Evolutionary conservation across 2,797 vertebrate species (phyloP), one percentile per base, ranked within the genome.

Genomic region (Sus cebifrons): DNA sequence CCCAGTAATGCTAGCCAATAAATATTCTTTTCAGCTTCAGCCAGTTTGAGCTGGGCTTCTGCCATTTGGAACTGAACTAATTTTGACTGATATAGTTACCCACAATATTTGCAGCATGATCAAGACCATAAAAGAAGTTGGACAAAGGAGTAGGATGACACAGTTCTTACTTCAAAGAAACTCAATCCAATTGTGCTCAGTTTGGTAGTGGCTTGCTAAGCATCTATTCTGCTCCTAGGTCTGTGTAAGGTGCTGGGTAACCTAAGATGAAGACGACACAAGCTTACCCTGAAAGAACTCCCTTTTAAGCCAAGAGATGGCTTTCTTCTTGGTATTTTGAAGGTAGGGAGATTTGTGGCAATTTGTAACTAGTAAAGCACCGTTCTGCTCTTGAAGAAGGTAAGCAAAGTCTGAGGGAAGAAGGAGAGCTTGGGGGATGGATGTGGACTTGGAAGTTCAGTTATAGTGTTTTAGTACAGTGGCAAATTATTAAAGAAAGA

Each of bases 61-160:
- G 91, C 96, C 84, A 96, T 92, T 86, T 96, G 96, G 96, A 96
- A 95, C 25, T 67, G 84, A 98, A 92, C 64, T 65, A 70, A 82
- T 86, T 96, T 96, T 95, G 89, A 96, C 91, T 79, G 94, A 96
- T 94, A 91, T 4, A 79, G 93, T 93, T 95, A 94, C 73, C 94
- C 77, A 85, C 73, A 86, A 36, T 93, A 95, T 97, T 87, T 97
- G 82, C 84, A 96, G 93, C 67, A 62, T 60, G 95, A 95, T 71
- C 84, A 93, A 86, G 71, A 93, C 89, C 84, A 93, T 94, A 91
- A 95, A 95, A 96, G 86, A 96, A 88, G 71, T 25, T 97, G 97
- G 91, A 94, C 44, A 86, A 70, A 87, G 52, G 74, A 70, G 78
- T 82, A 94, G 40, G 87, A 96, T 52, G 91, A 96, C 71, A 92